A percentile compares a stretch with the other conserved stretches of the same genome.
Conservation (phyloP, 2,888 invertebrate genomes). For the Abscondita cerata region DNA sequence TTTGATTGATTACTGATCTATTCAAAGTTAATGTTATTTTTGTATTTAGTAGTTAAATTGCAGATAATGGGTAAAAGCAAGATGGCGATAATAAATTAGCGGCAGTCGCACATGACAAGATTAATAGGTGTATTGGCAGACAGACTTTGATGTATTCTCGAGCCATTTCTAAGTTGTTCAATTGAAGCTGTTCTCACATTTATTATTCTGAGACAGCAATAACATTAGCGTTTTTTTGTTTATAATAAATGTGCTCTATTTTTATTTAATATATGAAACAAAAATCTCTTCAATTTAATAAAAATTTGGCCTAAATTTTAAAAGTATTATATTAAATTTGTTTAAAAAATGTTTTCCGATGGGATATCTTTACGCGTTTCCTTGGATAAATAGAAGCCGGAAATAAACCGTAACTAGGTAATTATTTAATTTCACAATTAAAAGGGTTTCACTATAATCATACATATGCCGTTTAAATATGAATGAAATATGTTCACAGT, state of each 20-base stretch:
- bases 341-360: too few relatives aligned
- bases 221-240: constrained; percentile 35
- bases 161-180: constrained; percentile 53
- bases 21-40: constrained; percentile 53
- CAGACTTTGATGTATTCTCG: constrained; percentile 58
- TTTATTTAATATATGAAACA: neutral
- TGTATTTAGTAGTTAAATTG: constrained; percentile 50
- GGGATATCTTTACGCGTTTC: too few relatives aligned
- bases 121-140: constrained; percentile 58
- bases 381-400: too few relatives aligned
- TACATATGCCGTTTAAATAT: too few relatives aligned
- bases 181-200: constrained; percentile 57
- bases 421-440: too few relatives aligned
- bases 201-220: constrained; percentile 50
- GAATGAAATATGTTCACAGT: too few relatives aligned
- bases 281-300: too few relatives aligned
- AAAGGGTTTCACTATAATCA: too few relatives aligned
- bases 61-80: constrained; percentile 41
- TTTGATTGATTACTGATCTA: constrained; percentile 53
- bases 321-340: too few relatives aligned
- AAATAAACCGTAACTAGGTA: too few relatives aligned
- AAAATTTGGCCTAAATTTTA: too few relatives aligned
- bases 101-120: constrained; percentile 56
- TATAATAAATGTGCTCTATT: constrained; percentile 20
- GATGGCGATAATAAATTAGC: constrained; percentile 57